A percentile compares a stretch with the other conserved stretches of the same genome.
Evolutionary conservation across 2,113 vertebrate genomes (phyloP).

Genomic region (Mastomys natalensis): DNA sequence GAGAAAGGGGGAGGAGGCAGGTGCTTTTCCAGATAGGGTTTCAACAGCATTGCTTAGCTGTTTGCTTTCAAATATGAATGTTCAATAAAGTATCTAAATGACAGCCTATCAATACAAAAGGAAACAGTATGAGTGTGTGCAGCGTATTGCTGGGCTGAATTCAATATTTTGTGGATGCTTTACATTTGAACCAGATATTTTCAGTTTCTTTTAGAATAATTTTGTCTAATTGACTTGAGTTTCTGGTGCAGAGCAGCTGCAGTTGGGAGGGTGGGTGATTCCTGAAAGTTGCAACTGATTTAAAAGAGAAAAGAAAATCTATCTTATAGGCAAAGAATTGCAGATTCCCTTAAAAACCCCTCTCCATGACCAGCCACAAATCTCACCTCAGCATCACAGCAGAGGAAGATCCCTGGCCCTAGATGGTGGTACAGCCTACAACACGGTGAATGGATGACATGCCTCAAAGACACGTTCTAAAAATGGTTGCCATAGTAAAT

Average conservation of each 20-base stretch:
- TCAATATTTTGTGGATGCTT: conserved; percentile 17
- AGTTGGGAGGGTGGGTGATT: background rate
- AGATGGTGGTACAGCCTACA: background rate
- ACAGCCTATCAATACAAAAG: background rate
- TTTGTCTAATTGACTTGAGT: conserved; percentile 35
- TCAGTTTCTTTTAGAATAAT: conserved; percentile 29
- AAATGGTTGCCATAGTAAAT: background rate
- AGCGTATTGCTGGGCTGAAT: background rate
- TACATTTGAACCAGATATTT: conserved; percentile 30
- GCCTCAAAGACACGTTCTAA: background rate
- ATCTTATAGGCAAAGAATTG: conserved; percentile 3
- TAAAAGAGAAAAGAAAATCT: conserved; percentile 5
- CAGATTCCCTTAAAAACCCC: conserved; percentile 52
- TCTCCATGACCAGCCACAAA: background rate
- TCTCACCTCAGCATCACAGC: conserved; percentile 61
- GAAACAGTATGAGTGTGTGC: background rate
- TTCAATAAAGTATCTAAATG: background rate
- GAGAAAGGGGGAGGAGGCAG: background rate
- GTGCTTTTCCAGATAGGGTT: background rate
- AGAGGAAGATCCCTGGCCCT: background rate
- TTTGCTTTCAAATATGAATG: conserved; percentile 34
- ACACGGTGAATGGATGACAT: background rate
- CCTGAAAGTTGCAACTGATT: background rate
- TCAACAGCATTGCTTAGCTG: background rate
- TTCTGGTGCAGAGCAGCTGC: conserved; percentile 17